Percentiles rank a stretch among this genome's conserved stretches.
Evolutionary conservation across 2,797 vertebrate species (phyloP).

Genomic region (Lagodon rhomboides): DNA sequence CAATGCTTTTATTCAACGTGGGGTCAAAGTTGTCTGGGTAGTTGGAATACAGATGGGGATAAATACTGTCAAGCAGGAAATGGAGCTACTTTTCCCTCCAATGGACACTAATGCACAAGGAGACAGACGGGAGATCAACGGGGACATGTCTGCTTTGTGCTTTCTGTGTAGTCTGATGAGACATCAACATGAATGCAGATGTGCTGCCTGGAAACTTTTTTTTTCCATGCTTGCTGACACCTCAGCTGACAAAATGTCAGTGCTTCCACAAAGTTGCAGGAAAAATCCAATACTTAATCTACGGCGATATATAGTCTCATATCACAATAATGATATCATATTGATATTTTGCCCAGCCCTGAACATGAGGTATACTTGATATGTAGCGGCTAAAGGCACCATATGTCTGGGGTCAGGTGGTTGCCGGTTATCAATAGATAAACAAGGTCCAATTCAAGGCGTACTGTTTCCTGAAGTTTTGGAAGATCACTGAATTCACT

Average conservation of each 20-base stretch:
- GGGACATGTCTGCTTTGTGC: conserved; percentile 3
- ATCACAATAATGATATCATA: no score
- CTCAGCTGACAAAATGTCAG: conserved; percentile 20
- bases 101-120: neutral
- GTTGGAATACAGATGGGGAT: conserved; percentile 8
- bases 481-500: neutral
- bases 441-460: neutral
- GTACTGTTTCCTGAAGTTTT: neutral
- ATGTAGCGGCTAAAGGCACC: neutral
- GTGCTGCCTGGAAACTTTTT: conserved; percentile 14
- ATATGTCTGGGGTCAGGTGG: no score
- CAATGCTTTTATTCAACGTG: conserved; percentile 29
- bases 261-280: neutral
- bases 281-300: neutral
- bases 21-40: conserved; percentile 15
- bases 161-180: conserved; percentile 13
- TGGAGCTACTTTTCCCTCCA: neutral
- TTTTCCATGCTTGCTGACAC: conserved; percentile 13
- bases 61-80: conserved; percentile 4
- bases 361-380: neutral
- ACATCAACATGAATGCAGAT: conserved; percentile 35
- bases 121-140: neutral
- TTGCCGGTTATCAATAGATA: neutral
- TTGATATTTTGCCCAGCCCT: no score
- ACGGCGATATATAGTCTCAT: no score